Evolutionary conservation across 2,797 vertebrate genomes (phyloP).

Genomic region (Oryzias dopingdopingensis): DNA sequence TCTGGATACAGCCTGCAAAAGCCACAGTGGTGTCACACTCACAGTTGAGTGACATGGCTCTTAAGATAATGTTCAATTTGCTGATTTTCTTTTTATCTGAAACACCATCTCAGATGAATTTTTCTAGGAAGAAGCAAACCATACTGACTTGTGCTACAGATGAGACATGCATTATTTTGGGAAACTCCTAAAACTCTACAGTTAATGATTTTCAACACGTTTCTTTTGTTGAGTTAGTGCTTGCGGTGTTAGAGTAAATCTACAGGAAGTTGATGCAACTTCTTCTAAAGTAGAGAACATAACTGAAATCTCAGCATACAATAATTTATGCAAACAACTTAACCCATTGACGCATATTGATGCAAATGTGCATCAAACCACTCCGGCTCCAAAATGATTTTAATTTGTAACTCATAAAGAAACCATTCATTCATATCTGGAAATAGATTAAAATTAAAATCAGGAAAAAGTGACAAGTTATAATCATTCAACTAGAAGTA

Average conservation of each 20-base stretch:
- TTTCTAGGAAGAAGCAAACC: neutral
- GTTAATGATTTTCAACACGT: too few species aligned
- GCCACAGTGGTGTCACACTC: slow-evolving; percentile 1
- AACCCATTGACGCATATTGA: too few species aligned
- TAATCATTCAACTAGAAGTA: too few species aligned
- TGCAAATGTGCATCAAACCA: too few species aligned
- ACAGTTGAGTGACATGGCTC: neutral
- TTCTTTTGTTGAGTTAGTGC: neutral
- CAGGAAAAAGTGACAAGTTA: too few species aligned
- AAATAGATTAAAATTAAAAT: too few species aligned
- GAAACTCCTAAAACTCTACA: neutral
- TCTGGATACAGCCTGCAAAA: slow-evolving; percentile 10
- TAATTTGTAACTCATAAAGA: too few species aligned
- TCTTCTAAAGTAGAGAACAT: neutral
- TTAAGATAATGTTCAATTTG: neutral
- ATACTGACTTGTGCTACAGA: too few species aligned
- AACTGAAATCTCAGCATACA: too few species aligned
- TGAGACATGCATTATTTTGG: neutral
- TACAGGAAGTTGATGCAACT: neutral
- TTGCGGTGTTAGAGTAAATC: neutral
- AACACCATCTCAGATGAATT: neutral
- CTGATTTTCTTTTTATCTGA: neutral
- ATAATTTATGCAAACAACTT: too few species aligned
- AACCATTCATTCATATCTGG: too few species aligned
- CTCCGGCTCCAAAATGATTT: too few species aligned